Base-by-base conservation (phyloP, 2,888 invertebrate species). In the Leptura quadrifasciata region DNA sequence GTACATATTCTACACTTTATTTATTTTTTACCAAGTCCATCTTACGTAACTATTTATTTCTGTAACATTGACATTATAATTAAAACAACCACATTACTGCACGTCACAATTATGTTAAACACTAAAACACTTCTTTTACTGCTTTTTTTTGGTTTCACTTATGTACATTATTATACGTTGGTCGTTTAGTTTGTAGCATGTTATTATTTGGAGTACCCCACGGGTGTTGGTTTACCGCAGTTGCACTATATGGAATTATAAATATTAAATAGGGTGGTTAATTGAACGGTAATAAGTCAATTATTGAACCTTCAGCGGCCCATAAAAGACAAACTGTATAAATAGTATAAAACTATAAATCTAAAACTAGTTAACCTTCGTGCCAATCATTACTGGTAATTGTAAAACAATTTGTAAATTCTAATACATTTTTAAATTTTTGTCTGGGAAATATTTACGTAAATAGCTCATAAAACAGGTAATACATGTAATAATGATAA, bases 401-500 rank as follows among this genome's bases (percentile, higher is more conserved):
- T 68, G 68, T 55, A 20, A 68, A 68, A 54, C 55, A 68, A 68
- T 68, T 68, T 68, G 68, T 68, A 31, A 35, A 68, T 68, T 68
- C 68, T 55, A 68, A 31, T 68, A 20, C 68, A 68, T 68, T 68
- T 68, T 68, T 55, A 35, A 64, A 52, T 52, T 65, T 47, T 65
- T 65, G 65, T 54, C 31, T 65, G 47, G 27, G 65, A 65, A 65
- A 54, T 17, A 65, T 52, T 52, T 54, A 27, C 54, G 54, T 54
- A 63, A 65, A 65, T 47, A 52, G 65, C 17, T 47, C 52, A 63
- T 18, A n/a, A 63, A 63, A 63, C 63, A 18, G 8, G 63, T 27
- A 63, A 20, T 39, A 35, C 35, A 35, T 20, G 63, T 63, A 39
- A 12, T 63, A 63, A 63, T 39, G 27, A 60, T 39, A 63, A 63